phyloP scores from a whole-genome alignment of 2,797 vertebrate species.

The Microctenopoma steveboyesi region DNA sequence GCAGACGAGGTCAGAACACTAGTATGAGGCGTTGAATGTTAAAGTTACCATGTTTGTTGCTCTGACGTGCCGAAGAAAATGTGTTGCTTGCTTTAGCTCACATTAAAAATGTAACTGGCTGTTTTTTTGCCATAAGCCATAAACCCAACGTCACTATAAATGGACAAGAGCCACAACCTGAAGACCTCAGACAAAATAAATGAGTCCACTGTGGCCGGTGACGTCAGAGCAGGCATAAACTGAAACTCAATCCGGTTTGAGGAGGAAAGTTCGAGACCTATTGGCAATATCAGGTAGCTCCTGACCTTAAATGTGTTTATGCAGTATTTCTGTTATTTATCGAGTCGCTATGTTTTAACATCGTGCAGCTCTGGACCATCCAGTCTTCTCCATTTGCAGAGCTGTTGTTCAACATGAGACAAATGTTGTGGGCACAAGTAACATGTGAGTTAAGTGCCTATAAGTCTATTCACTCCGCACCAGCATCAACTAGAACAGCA shows the following conservation, averaged over 20 bases:
- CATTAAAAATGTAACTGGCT: slow-evolving; percentile 33
- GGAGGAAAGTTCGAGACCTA: slow-evolving; percentile 2
- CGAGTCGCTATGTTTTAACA: no score
- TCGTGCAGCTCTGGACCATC: no score
- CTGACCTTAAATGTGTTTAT: neutral
- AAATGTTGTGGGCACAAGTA: no score
- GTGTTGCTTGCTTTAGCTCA: slow-evolving; percentile 45
- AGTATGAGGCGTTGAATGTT: slow-evolving; percentile 10
- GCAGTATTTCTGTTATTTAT: no score
- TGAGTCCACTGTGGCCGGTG: slow-evolving; percentile 15
- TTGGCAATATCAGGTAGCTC: no score
- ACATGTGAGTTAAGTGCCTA: no score
- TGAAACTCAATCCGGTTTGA: neutral
- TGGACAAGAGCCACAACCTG: slow-evolving; percentile 24
- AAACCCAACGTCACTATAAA: slow-evolving; percentile 24
- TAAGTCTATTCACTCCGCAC: no score
- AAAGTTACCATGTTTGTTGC: slow-evolving; percentile 9
- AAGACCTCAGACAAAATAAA: slow-evolving; percentile 22
- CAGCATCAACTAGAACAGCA: neutral
- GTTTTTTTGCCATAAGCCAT: slow-evolving; percentile 29
- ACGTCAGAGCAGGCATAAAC: slow-evolving; percentile 21
- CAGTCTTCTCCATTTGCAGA: neutral
- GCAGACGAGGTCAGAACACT: slow-evolving; percentile 1
- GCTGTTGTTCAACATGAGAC: no score
- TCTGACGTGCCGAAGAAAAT: slow-evolving; percentile 18